Base-by-base conservation (phyloP, 2,888 invertebrate species). In the Diploptera punctata region DNA sequence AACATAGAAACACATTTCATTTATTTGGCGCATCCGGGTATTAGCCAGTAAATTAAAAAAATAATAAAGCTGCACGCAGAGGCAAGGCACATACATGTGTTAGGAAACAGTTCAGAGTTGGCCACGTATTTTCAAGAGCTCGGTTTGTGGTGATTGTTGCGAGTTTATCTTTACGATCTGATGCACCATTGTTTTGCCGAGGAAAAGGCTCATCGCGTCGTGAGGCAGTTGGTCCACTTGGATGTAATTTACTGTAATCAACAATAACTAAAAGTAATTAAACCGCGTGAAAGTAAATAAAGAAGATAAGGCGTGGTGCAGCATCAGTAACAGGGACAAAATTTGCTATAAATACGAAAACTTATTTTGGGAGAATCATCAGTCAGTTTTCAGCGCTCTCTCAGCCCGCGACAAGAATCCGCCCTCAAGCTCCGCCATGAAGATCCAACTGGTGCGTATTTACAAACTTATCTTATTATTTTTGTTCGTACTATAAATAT, bases 321-420 rank as follows among this genome's bases (percentile, higher is more conserved):
- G 47, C 26, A 19, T 7, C 7, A 7, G 9, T n/a, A 65, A 13
- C 18, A 65, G 71, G 71, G 47, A 33, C 29, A 65, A 24, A 29
- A 29, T 19, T 24, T 18, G 4, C 67, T 72, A 72, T 72, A 72
- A 61, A 72, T 44, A 68, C n/a, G 5, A 31, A 21, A 16, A 18
- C 47, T 21, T 9, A 33, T 33, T 57, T 16, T 24, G 29, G 68
- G 47, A 47, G 61, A 10, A 49, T 29, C 38, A 62, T 72, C 72
- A 72, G 72, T 72, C 49, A 52, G 38, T 43, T 61, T 47, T 7
- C 19, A 61, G 49, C 61, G 47, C 7, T 10, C 26, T 54, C 29
- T 16, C 29, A 3, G n/a, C 21, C 38, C 21, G 26, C 9, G 43
- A 16, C 26, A 26, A 47, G 16, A 26, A 24, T 9, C 47, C 65